A percentile compares a stretch with the other conserved stretches of the same genome.
Conservation (phyloP, 2,113 vertebrate genomes). For the Sapayoa aenigma region DNA sequence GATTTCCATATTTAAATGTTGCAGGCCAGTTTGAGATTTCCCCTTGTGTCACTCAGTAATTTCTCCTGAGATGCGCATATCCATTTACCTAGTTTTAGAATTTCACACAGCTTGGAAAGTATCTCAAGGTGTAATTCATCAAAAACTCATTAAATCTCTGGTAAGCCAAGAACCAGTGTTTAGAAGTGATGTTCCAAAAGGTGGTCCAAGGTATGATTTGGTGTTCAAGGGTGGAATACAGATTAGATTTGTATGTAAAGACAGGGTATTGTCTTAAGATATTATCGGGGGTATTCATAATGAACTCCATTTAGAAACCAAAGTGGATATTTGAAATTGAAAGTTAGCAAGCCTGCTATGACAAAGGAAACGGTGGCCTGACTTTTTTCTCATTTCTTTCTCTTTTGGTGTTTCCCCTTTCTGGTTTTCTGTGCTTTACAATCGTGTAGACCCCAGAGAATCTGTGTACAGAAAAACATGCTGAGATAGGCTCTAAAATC, state of each 20-base stretch:
- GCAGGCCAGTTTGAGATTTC: background rate
- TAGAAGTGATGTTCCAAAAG: background rate
- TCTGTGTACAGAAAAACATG: accelerated
- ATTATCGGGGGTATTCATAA: background rate
- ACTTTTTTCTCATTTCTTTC: background rate
- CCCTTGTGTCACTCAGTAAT: background rate
- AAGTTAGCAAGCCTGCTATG: background rate
- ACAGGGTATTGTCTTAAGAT: background rate
- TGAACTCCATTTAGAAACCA: background rate
- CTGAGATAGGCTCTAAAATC: background rate
- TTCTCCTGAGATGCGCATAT: background rate
- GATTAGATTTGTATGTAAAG: background rate
- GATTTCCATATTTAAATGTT: background rate
- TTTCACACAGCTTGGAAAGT: background rate
- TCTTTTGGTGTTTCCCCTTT: background rate
- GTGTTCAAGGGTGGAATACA: background rate
- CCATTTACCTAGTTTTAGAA: background rate
- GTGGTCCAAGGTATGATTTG: background rate
- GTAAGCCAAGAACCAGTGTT: background rate
- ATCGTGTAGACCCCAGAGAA: background rate
- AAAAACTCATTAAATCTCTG: background rate
- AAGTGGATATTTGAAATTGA: background rate
- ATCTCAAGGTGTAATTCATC: background rate
- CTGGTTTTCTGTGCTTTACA: background rate
- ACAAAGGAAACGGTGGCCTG: background rate